Evolutionary conservation across 2,888 invertebrate genomes (phyloP).

Genomic region (Zelleria hepariella): DNA sequence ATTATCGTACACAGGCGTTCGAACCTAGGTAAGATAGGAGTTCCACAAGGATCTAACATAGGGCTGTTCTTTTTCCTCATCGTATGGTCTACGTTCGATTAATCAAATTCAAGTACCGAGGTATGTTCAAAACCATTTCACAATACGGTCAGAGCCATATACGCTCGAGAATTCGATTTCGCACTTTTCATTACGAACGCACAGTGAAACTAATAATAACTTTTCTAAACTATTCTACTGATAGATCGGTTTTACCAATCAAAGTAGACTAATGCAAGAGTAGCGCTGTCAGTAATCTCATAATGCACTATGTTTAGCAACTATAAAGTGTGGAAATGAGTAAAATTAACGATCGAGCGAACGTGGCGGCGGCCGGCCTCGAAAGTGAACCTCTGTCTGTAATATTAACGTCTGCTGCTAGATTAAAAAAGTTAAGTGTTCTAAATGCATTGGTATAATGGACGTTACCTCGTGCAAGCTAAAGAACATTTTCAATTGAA

Average conservation of each 20-base stretch:
- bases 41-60: too few relatives aligned
- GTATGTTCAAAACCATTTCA: too few relatives aligned
- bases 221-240: too few relatives aligned
- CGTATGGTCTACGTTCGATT: too few relatives aligned
- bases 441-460: neutral
- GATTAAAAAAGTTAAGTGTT: neutral
- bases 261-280: neutral
- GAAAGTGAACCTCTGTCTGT: neutral
- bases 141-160: too few relatives aligned
- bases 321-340: neutral
- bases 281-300: neutral
- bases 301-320: neutral
- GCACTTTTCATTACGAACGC: too few relatives aligned
- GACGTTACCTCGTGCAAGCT: neutral
- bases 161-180: too few relatives aligned
- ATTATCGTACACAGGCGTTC: too few relatives aligned
- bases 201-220: too few relatives aligned
- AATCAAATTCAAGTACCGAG: too few relatives aligned
- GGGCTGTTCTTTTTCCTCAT: too few relatives aligned
- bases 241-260: neutral
- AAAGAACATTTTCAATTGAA: neutral
- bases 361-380: neutral
- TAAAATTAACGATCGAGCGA: neutral
- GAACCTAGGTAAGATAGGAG: too few relatives aligned
- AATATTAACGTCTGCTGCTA: neutral